A percentile compares a stretch with the other conserved stretches of the same genome.
Conservation (phyloP, 1,140 invertebrate genomes). For the Psix sp. region DNA sequence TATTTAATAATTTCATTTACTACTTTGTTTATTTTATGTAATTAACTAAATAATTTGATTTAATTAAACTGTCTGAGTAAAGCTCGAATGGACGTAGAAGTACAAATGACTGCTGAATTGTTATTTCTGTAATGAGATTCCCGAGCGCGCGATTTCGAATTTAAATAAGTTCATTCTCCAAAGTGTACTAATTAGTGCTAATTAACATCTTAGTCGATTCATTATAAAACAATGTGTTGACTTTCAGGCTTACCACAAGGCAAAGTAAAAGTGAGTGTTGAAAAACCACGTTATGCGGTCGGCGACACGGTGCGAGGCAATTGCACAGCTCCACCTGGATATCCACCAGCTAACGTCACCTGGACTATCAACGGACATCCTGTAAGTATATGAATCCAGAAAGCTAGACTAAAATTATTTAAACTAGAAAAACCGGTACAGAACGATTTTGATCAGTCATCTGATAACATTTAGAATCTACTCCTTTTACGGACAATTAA, state of each 20-base stretch:
- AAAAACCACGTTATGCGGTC: constrained; percentile 84
- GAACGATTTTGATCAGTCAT: constrained; percentile 34
- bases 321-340: constrained; percentile 84
- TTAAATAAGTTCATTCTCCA: constrained; percentile 27
- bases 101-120: constrained; percentile 10
- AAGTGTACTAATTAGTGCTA: constrained; percentile 35
- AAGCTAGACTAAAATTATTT: constrained; percentile 34
- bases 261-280: constrained; percentile 81
- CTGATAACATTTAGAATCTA: constrained; percentile 22
- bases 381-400: constrained; percentile 76
- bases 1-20: too few species aligned
- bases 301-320: constrained; percentile 85
- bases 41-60: too few species aligned
- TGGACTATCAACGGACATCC: constrained; percentile 87
- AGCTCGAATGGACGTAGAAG: too few species aligned
- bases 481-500: constrained; percentile 39
- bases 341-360: constrained; percentile 87
- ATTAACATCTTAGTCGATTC: constrained; percentile 43
- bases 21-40: too few species aligned
- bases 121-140: constrained; percentile 30
- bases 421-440: constrained; percentile 56
- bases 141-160: constrained; percentile 22
- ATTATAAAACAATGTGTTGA: constrained; percentile 47
- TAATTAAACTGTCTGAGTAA: too few species aligned
- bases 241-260: constrained; percentile 82